Evolutionary conservation across 2,113 vertebrate species (phyloP), one percentile per base, ranked within the genome.

Genomic region (Sphaerodactylus townsendi): DNA sequence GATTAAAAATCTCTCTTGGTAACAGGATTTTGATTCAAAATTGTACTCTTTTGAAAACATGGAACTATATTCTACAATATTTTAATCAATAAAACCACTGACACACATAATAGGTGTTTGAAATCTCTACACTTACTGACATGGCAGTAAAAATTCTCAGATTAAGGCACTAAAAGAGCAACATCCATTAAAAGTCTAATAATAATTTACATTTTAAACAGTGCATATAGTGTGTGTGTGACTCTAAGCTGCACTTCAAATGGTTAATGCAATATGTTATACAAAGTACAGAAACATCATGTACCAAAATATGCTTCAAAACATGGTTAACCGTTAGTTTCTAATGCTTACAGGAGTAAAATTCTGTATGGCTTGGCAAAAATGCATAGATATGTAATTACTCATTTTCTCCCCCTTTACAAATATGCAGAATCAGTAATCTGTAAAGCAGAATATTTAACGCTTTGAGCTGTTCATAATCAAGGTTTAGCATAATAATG

Each of bases 151-250:
- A 97, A 96, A 95, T 97, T 96, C 94, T 96, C 96, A 97, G 96
- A 94, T 97, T 97, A 99, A 99, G 98, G 98, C 98, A 99, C 98
- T 97, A 98, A 97, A 96, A 97, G 95, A 96, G 95, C 95, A 98
- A 98, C 96, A 97, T 96, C 96, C 96, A 97, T 95, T 97, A 96
- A 95, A 95, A 98, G 97, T 97, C 97, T 98, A 98, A 96, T 95
- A 99, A 98, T 99, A 98, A 99, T 98, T 99, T 99, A 99, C 97
- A 98, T 97, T 98, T 98, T 95, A 97, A 98, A 99, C 98, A 99
- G 98, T 99, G 98, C 98, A 99, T 98, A 98, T 96, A 98, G 96
- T 97, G 95, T 89, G 94, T 95, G 95, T 93, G 94, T 94, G 94
- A 98, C 97, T 95, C 97, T 97, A 97, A 80, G 96, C 96, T 97